Evolutionary conservation across 2,888 invertebrate species (phyloP).

Genomic region (Lycocerus yunnanus): DNA sequence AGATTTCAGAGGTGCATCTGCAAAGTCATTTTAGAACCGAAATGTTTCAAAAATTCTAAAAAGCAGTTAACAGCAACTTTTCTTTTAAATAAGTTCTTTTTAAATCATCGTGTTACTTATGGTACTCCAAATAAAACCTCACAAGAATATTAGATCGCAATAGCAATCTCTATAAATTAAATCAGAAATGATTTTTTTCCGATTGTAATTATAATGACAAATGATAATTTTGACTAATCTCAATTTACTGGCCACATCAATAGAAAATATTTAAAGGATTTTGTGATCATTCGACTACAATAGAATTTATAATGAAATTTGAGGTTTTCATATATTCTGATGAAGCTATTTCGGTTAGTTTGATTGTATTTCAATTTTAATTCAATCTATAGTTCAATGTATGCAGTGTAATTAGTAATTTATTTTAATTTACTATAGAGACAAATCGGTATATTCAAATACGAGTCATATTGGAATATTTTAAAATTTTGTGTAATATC

Average conservation of each 20-base stretch:
- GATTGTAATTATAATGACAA: too few relatives aligned
- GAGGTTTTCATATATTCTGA: neutral
- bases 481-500: too few relatives aligned
- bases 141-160: too few relatives aligned
- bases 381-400: neutral
- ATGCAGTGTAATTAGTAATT: neutral
- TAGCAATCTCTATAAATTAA: too few relatives aligned
- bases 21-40: too few relatives aligned
- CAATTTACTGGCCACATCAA: neutral
- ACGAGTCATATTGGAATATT: neutral
- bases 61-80: neutral
- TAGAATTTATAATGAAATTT: neutral
- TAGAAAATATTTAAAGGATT: neutral
- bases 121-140: too few relatives aligned
- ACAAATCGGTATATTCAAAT: too few relatives aligned
- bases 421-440: neutral
- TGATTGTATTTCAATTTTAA: neutral
- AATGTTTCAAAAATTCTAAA: too few relatives aligned
- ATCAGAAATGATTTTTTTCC: too few relatives aligned
- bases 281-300: neutral
- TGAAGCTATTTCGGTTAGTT: neutral
- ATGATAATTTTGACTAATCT: neutral
- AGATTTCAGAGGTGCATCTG: too few relatives aligned
- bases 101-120: too few relatives aligned
- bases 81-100: neutral